A percentile compares a stretch with the other conserved stretches of the same genome.
These are phyloP conservation scores for Myotis findleyi DNA, from an alignment of 2,797 vertebrate genomes.

Conservation along the genomic window DNA sequence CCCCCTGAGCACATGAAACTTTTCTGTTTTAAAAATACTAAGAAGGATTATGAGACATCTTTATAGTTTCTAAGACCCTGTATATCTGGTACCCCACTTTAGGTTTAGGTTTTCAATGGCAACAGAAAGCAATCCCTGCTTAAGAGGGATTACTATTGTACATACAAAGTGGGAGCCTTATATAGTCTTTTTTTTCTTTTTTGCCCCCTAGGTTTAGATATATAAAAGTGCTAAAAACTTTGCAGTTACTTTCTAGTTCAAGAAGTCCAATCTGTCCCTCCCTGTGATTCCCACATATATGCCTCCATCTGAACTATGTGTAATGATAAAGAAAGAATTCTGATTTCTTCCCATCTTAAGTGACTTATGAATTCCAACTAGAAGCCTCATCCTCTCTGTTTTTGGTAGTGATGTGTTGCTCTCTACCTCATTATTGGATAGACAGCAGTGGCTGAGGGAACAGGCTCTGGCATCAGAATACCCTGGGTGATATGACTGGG, in stretches of 20 bases:
- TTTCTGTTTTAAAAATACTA: neutral
- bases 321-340: neutral
- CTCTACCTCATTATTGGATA: neutral
- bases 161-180: neutral
- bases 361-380: neutral
- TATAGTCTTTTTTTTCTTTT: neutral
- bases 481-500: neutral
- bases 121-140: neutral
- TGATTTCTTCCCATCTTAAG: constrained; percentile 9
- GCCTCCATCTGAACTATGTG: neutral
- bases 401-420: neutral
- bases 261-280: neutral
- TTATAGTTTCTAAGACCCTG: neutral
- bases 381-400: neutral
- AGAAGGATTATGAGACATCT: neutral
- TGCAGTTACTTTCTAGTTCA: neutral
- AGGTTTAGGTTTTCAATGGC: neutral
- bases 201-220: neutral
- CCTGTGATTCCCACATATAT: neutral
- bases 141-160: neutral
- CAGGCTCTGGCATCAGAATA: neutral
- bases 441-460: neutral
- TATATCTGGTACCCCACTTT: neutral
- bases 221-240: neutral
- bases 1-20: neutral